Percentiles rank a stretch among this genome's conserved stretches.
These are phyloP conservation scores for Chrosomus eos DNA, from an alignment of 2,797 vertebrate genomes.

Conservation along the genomic window DNA sequence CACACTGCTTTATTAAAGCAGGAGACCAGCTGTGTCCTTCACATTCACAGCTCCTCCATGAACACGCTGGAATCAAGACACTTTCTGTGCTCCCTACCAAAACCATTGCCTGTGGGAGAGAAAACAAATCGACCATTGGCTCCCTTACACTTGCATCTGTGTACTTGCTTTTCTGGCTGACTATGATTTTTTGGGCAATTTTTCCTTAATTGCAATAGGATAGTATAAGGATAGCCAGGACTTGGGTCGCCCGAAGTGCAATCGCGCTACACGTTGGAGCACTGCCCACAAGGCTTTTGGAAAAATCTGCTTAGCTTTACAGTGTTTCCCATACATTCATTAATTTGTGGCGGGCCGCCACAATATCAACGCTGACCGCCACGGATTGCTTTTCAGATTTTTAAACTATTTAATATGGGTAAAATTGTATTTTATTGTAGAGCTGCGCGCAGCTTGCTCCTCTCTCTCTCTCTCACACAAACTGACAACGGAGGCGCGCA, in stretches of 20 bases:
- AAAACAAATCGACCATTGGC: background rate
- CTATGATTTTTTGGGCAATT: background rate
- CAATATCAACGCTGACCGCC: too few relatives aligned
- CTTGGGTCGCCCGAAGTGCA: background rate
- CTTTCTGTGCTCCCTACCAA: background rate
- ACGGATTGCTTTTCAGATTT: too few relatives aligned
- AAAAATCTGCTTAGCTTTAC: background rate
- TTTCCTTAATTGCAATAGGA: background rate
- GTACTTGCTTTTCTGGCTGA: constrained; percentile 1
- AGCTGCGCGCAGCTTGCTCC: too few relatives aligned
- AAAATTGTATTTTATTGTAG: too few relatives aligned
- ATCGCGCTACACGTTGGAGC: background rate
- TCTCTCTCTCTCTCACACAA: too few relatives aligned
- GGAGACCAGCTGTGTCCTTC: constrained; percentile 38
- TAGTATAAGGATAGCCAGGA: background rate
- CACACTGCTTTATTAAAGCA: constrained; percentile 25
- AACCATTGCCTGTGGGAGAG: background rate
- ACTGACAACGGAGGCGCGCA: too few relatives aligned
- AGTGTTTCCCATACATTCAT: too few relatives aligned
- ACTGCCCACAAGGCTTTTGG: background rate
- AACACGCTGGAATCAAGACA: background rate
- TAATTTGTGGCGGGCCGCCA: too few relatives aligned
- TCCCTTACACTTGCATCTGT: constrained; percentile 5
- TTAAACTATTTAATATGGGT: too few relatives aligned
- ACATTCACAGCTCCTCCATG: constrained; percentile 9